phyloP scores from a whole-genome alignment of 2,113 vertebrate genomes.

The Corynorhinus townsendii region DNA sequence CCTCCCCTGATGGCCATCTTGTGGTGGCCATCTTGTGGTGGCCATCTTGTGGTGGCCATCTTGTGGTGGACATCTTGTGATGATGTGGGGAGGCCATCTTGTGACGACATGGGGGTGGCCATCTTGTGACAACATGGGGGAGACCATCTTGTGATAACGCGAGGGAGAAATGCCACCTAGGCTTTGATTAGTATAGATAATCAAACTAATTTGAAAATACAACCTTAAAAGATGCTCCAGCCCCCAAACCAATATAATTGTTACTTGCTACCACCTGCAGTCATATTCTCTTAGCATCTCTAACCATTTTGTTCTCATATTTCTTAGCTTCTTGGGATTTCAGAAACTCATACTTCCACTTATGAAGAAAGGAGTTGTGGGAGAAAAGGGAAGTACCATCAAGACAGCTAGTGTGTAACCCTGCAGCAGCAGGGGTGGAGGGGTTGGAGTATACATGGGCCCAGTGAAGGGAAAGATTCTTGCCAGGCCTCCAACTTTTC shows the following conservation, averaged over 20 bases:
- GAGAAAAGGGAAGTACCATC: neutral
- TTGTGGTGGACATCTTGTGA: no score
- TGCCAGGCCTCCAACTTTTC: neutral
- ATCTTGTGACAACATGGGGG: no score
- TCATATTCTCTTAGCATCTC: neutral
- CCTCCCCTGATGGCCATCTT: no score
- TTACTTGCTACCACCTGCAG: neutral
- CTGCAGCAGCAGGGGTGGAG: accelerated
- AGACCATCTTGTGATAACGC: no score
- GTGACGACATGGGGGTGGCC: no score
- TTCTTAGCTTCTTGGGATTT: neutral
- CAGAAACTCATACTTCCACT: neutral
- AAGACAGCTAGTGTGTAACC: neutral
- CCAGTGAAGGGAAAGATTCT: neutral
- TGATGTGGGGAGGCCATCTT: no score
- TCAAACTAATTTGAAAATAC: neutral
- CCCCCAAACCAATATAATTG: neutral
- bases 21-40: no score
- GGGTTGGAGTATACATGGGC: accelerated
- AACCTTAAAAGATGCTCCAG: neutral
- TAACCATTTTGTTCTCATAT: neutral
- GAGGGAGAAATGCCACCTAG: no score
- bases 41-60: no score
- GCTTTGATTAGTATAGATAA: neutral
- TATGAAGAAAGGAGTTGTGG: neutral